Evolutionary conservation across 1,140 invertebrate species (phyloP), one percentile per base, ranked within the genome.

Genomic region (Drosophila paulistorum): DNA sequence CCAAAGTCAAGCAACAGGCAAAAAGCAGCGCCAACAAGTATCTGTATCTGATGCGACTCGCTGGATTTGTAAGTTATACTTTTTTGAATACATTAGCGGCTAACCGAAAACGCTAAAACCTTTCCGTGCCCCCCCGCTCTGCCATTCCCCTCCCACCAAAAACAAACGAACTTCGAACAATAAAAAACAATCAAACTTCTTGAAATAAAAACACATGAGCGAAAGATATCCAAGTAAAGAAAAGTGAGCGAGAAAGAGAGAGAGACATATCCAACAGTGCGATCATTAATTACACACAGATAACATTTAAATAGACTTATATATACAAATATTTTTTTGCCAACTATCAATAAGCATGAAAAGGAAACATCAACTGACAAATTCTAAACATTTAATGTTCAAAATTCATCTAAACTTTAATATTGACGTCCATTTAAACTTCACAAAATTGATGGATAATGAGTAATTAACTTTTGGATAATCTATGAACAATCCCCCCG

Each of bases 71-170:
- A 71, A 77, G 72, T 76, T 83, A 83, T 83, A 78, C 85, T 84
- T 84, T 84, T 84, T 71, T 84, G 81, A 77, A 84, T 84, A 84
- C 77, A 85, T 84, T 84, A 84, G 81, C 78, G 62, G 57, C 60
- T 62, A 48, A 42, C 41, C 35, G 55, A 64, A 42, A 59, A 37
- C 37, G 37, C 11, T 39, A 23, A 37, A 48, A 37, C 37, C 5
- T 6, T 30, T 30, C 6, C 5, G 0, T 30, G 30, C 30, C 30
- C 30, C 26, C 30, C 5, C 30, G 5, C 30, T 30, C 9, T 4
- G 1, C 20, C 20, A 23, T 1, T 23, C 20, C 20, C 20, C 20
- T 23, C 30, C 1, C 30, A 3, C 9, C 4, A 17, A 26, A 39
- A 37, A n/a, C 17, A 33, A 20, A 14, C 35, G 14, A 39, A 64